Evolutionary conservation across 2,113 vertebrate genomes (phyloP).

Genomic region (Anhinga anhinga): DNA sequence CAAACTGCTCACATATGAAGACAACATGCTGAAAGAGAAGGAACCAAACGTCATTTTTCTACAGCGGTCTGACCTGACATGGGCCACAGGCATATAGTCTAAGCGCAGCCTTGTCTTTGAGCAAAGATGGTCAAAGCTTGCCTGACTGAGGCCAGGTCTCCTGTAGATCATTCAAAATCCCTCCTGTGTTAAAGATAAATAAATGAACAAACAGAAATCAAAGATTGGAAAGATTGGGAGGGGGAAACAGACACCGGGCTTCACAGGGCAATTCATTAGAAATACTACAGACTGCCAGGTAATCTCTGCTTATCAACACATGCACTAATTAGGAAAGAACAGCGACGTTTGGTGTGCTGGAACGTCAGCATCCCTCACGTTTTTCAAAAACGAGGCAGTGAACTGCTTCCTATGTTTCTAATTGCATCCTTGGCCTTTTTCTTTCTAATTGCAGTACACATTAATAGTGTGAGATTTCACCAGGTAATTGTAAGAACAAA

Average conservation of each 20-base stretch:
- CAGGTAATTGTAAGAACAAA: neutral
- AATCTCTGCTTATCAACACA: neutral
- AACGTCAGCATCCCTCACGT: neutral
- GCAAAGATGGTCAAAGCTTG: neutral
- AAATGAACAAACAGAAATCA: neutral
- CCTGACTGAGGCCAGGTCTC: neutral
- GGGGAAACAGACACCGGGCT: neutral
- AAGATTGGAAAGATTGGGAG: neutral
- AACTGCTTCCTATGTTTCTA: conserved; percentile 16
- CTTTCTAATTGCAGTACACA: neutral
- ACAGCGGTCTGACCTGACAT: accelerated
- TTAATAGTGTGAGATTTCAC: neutral
- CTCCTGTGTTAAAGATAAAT: neutral
- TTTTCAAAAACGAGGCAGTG: neutral
- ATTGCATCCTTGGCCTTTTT: neutral
- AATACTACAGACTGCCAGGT: neutral
- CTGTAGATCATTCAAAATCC: neutral
- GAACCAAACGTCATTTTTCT: neutral
- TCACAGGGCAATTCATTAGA: neutral
- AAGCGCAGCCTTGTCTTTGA: neutral
- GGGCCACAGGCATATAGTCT: neutral
- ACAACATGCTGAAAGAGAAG: neutral
- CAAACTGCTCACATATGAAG: neutral
- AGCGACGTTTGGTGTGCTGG: neutral
- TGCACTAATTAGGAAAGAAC: neutral